Base-by-base conservation (phyloP, 1,140 invertebrate species). In the Macrosteles quadrilineatus region DNA sequence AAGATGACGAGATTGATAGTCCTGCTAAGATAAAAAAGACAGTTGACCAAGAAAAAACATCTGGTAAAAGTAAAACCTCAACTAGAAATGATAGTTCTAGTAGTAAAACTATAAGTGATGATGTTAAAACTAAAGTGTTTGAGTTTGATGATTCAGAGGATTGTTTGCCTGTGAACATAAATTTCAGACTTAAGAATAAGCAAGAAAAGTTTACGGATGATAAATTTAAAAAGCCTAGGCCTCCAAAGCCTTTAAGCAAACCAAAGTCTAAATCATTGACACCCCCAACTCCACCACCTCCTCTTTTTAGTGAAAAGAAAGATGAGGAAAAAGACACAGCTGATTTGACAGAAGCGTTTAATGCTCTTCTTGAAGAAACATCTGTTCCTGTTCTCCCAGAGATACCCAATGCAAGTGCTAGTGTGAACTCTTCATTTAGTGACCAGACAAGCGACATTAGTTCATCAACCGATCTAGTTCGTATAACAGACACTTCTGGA, bases 331-430 rank as follows among this genome's bases (percentile, higher is more conserved):
- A 63, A 17, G 72, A 73, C 17, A 62, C 43, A 23, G n/a, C 45
- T 67, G 57, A 62, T 12, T 30, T 59, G 19, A 62, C 29, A n/a
- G 30, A 47, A 21, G 63, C 21, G 2, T 55, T 29, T 40, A 65
- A 68, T 55, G 68, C 83, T 71, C 71, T 87, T 45, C 78, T 87
- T 47, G 83, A 84, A 69, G 82, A 83, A 75, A 86, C 85, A 2
- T 78, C 78, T 64, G 79, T 87, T 1, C 85, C 86, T 12, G 79
- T 82, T 59, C 69, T 87, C 43, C 85, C 85, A 17, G 71, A 70
- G 21, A 43, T 73, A 11, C 73, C 73, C 19, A 59, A 63, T 9
- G 25, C 40, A 11, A 25, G 55, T 32, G 12, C 27, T 12, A 50
- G n/a, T 50, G 3, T 19, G n/a, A 30, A 29, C 75, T 79, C 2